Evolutionary conservation across 2,888 invertebrate genomes (phyloP).

Genomic region (Dicyrtomina minuta): DNA sequence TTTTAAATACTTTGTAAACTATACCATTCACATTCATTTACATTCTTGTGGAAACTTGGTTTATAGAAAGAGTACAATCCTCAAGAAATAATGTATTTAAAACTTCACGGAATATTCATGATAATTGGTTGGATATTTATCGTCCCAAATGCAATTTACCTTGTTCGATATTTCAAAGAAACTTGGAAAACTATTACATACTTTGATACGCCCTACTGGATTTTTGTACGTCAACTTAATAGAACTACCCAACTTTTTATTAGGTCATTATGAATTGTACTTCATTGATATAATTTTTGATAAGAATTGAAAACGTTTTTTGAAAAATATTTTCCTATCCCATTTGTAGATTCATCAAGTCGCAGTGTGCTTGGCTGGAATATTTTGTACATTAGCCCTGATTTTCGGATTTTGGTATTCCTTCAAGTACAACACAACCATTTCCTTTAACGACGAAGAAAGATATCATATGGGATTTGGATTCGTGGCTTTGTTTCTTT

Average conservation of each 20-base stretch:
- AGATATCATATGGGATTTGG: background rate
- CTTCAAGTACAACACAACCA: background rate
- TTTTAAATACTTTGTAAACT: no score
- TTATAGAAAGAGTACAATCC: background rate
- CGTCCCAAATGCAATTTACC: constrained; percentile 5
- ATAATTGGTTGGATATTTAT: constrained; percentile 12
- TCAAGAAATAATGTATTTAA: background rate
- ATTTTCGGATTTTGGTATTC: background rate
- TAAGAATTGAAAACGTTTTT: no score
- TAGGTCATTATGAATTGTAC: no score
- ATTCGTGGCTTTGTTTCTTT: background rate
- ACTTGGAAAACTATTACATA: constrained; percentile 7
- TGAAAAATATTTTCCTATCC: no score
- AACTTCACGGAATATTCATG: constrained; percentile 14
- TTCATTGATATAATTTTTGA: no score
- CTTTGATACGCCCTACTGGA: background rate
- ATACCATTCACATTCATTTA: background rate
- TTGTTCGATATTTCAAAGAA: constrained; percentile 15
- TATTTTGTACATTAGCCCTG: background rate
- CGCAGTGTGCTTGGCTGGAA: background rate
- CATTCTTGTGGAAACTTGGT: no score
- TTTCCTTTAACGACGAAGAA: background rate
- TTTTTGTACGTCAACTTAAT: no score
- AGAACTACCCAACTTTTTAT: no score
- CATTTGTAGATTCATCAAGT: constrained; percentile 1